These are phyloP conservation scores for Alosa sapidissima DNA, from an alignment of 2,797 vertebrate genomes.

Conservation along the genomic window DNA sequence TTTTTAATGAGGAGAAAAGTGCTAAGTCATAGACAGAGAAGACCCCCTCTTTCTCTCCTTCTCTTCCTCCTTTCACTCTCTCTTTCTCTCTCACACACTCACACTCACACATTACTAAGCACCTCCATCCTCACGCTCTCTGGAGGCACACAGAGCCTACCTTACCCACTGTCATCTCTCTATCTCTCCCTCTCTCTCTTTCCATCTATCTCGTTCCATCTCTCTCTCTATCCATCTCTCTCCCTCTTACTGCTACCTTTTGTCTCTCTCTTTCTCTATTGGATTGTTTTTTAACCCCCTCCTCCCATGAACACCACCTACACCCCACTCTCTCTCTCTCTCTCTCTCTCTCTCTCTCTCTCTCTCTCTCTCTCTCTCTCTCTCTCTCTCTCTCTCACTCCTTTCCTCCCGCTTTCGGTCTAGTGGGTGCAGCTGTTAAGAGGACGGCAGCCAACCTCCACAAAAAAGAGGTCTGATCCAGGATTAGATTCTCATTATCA, in stretches of 20 bases:
- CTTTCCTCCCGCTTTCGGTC: not conserved
- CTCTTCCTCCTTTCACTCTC: not conserved
- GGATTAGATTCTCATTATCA: slow-evolving; percentile 5
- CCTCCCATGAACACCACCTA: too few relatives aligned
- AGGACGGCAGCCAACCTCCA: not conserved
- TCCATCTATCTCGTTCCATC: not conserved
- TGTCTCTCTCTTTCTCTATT: not conserved
- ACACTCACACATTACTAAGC: slow-evolving; percentile 24
- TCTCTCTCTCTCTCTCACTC: not conserved
- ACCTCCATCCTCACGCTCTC: not conserved
- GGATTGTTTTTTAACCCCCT: not conserved
- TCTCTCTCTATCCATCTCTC: not conserved
- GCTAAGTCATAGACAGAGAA: slow-evolving; percentile 63
- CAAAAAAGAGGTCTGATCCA: not conserved
- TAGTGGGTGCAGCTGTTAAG: not conserved
- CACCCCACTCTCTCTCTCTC: not conserved
- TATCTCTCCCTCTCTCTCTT: not conserved
- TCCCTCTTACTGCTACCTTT: not conserved
- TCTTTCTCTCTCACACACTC: not conserved
- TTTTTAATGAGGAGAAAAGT: slow-evolving; percentile 67
- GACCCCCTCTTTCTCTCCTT: not conserved
- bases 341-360: not conserved
- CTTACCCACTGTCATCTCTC: not conserved
- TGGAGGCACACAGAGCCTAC: not conserved
- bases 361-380: not conserved